phyloP scores from a whole-genome alignment of 2,888 invertebrate species.

The Cheilosia scutellata region DNA sequence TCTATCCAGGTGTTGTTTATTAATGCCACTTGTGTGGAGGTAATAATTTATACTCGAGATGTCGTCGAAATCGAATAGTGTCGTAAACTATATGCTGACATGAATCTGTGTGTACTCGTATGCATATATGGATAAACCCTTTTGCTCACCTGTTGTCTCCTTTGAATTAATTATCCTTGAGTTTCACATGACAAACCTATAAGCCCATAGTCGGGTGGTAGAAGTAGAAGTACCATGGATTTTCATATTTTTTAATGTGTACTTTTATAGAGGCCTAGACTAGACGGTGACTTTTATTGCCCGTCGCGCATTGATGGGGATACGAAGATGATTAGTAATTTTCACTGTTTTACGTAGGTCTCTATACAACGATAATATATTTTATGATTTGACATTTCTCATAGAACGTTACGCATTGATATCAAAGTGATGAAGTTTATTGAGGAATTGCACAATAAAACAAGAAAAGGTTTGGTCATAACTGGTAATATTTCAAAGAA shows the following conservation, averaged over 20 bases:
- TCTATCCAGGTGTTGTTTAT: conserved; percentile 66
- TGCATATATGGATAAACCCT: conserved; percentile 46
- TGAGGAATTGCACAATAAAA: conserved; percentile 38
- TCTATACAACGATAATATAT: not conserved
- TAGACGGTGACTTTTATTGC: conserved; percentile 18
- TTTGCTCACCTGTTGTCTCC: conserved; percentile 55
- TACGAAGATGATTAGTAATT: conserved; percentile 10
- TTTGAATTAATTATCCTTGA: conserved; percentile 50
- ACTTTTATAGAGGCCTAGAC: conserved; percentile 31
- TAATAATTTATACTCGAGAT: conserved; percentile 67
- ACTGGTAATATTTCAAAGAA: no score
- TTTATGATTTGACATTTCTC: conserved; percentile 31
- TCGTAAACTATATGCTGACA: conserved; percentile 59
- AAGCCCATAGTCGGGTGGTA: not conserved
- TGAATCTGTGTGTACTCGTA: conserved; percentile 40
- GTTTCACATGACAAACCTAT: conserved; percentile 1
- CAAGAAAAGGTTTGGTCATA: no score
- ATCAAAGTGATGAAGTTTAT: conserved; percentile 21
- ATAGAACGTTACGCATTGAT: not conserved
- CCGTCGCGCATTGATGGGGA: conserved; percentile 1
- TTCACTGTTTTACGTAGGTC: conserved; percentile 16
- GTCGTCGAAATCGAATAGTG: conserved; percentile 70
- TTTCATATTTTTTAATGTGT: conserved; percentile 26
- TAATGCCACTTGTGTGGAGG: conserved; percentile 55
- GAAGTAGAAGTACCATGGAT: not conserved